Evolutionary conservation across 2,113 vertebrate species (phyloP).

Genomic region (Rissa tridactyla): DNA sequence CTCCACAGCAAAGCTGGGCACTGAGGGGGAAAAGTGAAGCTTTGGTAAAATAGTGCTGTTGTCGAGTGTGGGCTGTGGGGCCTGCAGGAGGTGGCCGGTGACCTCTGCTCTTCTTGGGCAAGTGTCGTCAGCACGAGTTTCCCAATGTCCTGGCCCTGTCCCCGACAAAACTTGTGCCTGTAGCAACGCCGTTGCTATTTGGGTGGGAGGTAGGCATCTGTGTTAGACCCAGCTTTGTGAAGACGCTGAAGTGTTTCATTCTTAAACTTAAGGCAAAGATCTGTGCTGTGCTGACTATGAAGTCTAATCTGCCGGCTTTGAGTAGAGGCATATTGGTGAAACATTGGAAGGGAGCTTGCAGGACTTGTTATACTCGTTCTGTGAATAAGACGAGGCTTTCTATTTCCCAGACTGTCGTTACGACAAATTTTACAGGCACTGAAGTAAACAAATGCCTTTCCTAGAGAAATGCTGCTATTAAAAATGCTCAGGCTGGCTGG

Average conservation of each 20-base stretch:
- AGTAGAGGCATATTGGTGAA: constrained; percentile 7
- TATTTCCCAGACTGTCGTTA: background rate
- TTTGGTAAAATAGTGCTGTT: background rate
- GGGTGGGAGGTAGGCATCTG: background rate
- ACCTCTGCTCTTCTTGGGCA: background rate
- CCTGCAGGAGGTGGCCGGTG: background rate
- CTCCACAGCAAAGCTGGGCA: background rate
- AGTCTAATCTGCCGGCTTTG: background rate
- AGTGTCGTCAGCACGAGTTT: background rate
- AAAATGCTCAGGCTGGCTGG: background rate
- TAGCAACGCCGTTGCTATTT: background rate
- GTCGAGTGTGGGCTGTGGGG: background rate
- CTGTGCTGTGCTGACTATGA: background rate
- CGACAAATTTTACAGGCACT: constrained; percentile 1
- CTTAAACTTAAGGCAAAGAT: background rate
- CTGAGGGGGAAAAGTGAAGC: background rate
- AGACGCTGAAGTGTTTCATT: background rate
- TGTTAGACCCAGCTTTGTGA: background rate
- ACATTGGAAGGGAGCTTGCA: constrained; percentile 3
- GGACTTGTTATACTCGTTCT: constrained; percentile 46
- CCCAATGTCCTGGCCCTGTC: background rate
- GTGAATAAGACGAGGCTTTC: background rate
- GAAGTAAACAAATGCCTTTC: constrained; percentile 43
- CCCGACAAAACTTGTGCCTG: background rate
- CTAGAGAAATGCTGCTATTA: constrained; percentile 16